phyloP scores from a whole-genome alignment of 2,113 vertebrate species.

The human (Homo sapiens) region GRCh38 chr9:2138001-2138500 shows the following conservation, averaged over 20 bases:
- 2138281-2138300: not conserved
- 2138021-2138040: slow-evolving; percentile 26
- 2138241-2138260: not conserved
- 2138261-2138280: not conserved
- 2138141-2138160: not conserved
- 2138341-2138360: not conserved
- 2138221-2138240: not conserved
- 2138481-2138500: not conserved
- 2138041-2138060: slow-evolving; percentile 1
- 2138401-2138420: not conserved
- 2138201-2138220: not conserved
- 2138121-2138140: not conserved
- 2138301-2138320: slow-evolving; percentile 29
- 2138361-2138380: not conserved
- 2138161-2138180: not conserved
- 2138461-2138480: not conserved
- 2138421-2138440: not conserved
- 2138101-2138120: not conserved
- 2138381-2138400: not conserved
- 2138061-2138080: not conserved
- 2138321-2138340: not conserved
- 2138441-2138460: not conserved
- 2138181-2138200: not conserved
- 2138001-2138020: not conserved
- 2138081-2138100: not conserved